These are phyloP conservation scores for Osmerus eperlanus DNA, from an alignment of 2,113 vertebrate species.

Conservation along the genomic window DNA sequence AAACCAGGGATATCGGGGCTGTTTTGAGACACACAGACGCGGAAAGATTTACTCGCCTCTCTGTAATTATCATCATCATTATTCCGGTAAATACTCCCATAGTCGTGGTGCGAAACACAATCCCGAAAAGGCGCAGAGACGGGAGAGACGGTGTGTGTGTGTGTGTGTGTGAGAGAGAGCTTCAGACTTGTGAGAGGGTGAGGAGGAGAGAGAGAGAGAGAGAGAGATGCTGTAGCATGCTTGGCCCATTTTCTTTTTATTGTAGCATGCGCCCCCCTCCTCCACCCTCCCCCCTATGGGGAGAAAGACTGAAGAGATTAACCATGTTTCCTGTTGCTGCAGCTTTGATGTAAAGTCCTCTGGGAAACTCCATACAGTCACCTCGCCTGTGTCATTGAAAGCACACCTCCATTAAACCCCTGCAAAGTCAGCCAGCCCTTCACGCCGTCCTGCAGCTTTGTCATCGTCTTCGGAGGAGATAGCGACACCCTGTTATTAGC, in stretches of 20 bases:
- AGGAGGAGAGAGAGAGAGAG: background rate
- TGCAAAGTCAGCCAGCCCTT: constrained; percentile 56
- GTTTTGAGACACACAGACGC: constrained; percentile 16
- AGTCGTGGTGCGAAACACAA: constrained; percentile 17
- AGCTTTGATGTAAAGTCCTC: constrained; percentile 69
- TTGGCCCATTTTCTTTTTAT: constrained; percentile 52
- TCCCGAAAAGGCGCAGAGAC: constrained; percentile 22
- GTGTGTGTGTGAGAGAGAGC: no score
- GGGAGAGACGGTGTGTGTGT: background rate
- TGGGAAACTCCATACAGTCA: constrained; percentile 55
- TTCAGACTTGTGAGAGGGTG: no score
- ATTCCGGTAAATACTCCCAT: constrained; percentile 40
- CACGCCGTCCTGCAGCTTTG: constrained; percentile 29
- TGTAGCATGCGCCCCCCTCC: constrained; percentile 53
- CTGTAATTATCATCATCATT: constrained; percentile 22
- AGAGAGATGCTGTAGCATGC: constrained; percentile 24
- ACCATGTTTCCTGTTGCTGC: constrained; percentile 63
- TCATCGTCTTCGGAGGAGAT: background rate
- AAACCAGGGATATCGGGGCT: constrained; percentile 12
- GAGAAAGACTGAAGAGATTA: constrained; percentile 64
- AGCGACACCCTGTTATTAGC: constrained; percentile 11
- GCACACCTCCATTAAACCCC: constrained; percentile 33
- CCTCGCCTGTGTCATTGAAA: constrained; percentile 58
- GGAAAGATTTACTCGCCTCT: no score
- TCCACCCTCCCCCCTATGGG: constrained; percentile 50